Conservation (phyloP, 2,113 vertebrate genomes). For the Peromyscus californicus region DNA sequence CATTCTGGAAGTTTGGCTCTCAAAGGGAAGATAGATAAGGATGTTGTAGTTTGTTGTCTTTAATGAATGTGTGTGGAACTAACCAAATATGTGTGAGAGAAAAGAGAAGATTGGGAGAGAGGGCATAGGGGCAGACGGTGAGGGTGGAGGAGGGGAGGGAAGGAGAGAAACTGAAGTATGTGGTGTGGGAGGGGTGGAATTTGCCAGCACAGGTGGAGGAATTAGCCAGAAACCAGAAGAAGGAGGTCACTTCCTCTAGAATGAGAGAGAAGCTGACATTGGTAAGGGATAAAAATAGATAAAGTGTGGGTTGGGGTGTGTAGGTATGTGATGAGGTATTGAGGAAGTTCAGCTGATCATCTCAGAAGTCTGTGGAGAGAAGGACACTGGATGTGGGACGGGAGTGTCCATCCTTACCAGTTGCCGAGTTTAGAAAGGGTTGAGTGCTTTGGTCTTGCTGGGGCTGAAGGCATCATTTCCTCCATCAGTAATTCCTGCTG, state of each 20-base stretch:
- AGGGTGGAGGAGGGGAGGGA: not conserved
- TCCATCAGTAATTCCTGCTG: not conserved
- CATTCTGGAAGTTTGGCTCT: not conserved
- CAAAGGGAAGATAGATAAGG: not conserved
- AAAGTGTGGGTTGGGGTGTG: not conserved
- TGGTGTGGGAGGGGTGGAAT: conserved; percentile 57
- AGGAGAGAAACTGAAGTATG: not conserved
- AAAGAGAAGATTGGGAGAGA: not conserved
- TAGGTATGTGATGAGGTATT: not conserved
- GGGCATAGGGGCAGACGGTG: not conserved
- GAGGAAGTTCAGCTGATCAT: conserved; percentile 1
- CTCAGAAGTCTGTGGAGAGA: not conserved
- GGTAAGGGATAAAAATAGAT: conserved; percentile 60
- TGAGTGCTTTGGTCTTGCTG: not conserved
- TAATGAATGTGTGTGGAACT: not conserved
- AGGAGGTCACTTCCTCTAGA: conserved; percentile 57
- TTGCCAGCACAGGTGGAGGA: conserved; percentile 73
- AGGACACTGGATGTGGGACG: not conserved
- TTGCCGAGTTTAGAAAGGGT: not conserved
- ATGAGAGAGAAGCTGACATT: conserved; percentile 33
- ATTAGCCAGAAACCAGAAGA: conserved; percentile 64
- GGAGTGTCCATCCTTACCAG: not conserved
- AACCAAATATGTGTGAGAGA: not conserved
- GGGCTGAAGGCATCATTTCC: not conserved
- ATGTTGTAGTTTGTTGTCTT: conserved; percentile 19